Evolutionary conservation across 1,140 invertebrate genomes (phyloP), one percentile per base, ranked within the genome.

Genomic region (Orchestia grillus): DNA sequence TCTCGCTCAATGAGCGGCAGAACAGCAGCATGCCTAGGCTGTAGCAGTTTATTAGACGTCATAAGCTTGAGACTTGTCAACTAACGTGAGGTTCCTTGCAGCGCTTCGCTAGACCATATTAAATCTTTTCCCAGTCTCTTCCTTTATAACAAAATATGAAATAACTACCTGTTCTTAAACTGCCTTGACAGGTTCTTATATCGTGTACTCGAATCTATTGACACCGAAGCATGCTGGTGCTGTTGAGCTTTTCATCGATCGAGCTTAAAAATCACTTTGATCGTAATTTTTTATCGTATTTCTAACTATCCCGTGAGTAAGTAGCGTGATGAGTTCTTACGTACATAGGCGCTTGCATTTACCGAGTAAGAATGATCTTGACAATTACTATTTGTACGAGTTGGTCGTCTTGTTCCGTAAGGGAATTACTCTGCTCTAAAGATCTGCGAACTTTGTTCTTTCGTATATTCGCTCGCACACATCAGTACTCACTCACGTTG

Each of bases 231-330:
- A 42, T 90, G 88, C n/a, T 41, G 88, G 88, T 44, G 88, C 88
- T 90, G 28, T 42, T 90, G 88, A 90, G 88, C 88, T 90, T 90
- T 44, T 90, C 43, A 44, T 90, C 43, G 88, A 90, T 44, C 88
- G 88, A 90, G 88, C 88, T 90, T 90, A 90, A 90, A 90, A 41
- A 42, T 90, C 43, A 42, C 88, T 90, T 44, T 90, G 41, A 44
- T 90, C 88, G 88, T 90, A 44, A 44, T 90, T 90, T 41, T 90
- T 90, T 42, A 90, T 90, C 41, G 41, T 90, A 90, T 90, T 90
- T 44, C 43, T 90, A 90, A 41, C 88, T 90, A 90, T 16, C 88
- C 88, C 43, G 87, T 87, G 87, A 87, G 36, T 8, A 90, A 90
- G n/a, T 44, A 44, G 43, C 41, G 41, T 41, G 88, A 90, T 90